Base-by-base conservation (phyloP, 2,797 vertebrate genomes). In the Bradypus variegatus region DNA sequence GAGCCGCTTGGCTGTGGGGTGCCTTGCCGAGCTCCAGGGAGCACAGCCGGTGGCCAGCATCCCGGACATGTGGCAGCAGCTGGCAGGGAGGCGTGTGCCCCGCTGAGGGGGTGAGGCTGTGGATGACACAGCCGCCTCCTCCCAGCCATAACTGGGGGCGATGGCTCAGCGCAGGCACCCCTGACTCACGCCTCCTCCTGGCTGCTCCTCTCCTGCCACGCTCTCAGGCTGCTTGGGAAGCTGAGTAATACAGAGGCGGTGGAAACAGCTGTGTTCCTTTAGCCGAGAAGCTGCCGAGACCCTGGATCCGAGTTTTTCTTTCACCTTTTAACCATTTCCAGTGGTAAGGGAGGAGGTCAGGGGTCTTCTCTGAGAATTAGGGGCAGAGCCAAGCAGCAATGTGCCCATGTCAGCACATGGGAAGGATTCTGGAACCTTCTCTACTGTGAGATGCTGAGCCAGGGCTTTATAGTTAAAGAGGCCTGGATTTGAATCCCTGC, bases 1-100 rank as follows among this genome's bases (percentile, higher is more conserved):
- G 94, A 96, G 94, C 95, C 93, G 94, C 41, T 89, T 91, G 36
- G 65, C 90, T 89, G 88, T 60, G 1, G 67, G 80, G 55, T 78
- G 79, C 79, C 33, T 93, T 91, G 93, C 75, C 7, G 93, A 91
- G 60, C 8, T 48, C 72, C 10, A 82, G 75, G 72, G 73, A 79
- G 84, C 64, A 60, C 45, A 69, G 53, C 53, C n/a, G 14, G 15
- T 78, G 92, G n/a, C 64, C 10, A 45, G 60, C 85, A 33, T 78
- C 48, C 69, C 55, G 75, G 89, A 60, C 72, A 83, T 36, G 5
- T 55, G 73, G 86, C 33, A 64, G 85, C 76, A 25, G 88, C n/a
- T 31, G 65, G 88, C 65, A 41, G 89, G 53, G 86, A 65, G 91
- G 77, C 11, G 67, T 76, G 27, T 21, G 78, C 82, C 64, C 86